Conservation (phyloP, 1,140 invertebrate species). For the Tetragnatha versicolor region DNA sequence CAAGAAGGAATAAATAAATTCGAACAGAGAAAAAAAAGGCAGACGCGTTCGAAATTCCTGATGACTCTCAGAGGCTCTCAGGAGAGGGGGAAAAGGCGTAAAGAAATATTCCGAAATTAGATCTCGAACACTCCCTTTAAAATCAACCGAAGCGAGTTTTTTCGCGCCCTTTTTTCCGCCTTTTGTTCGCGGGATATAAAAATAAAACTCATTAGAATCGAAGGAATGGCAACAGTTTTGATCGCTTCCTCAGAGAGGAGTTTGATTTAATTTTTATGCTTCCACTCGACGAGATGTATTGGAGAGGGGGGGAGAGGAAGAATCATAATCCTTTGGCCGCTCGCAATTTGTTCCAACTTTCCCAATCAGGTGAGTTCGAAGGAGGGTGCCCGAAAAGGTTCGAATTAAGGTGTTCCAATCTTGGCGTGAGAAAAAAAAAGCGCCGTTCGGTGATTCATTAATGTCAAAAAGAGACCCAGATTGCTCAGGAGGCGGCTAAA, state of each 20-base stretch:
- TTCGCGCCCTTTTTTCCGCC: not conserved
- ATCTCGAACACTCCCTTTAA: constrained; percentile 9
- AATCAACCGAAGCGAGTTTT: too few relatives aligned
- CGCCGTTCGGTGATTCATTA: constrained; percentile 47
- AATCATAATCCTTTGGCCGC: constrained; percentile 35
- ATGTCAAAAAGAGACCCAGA: constrained; percentile 45
- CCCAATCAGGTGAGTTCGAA: constrained; percentile 31
- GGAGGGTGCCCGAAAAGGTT: not conserved
- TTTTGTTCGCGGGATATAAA: too few relatives aligned
- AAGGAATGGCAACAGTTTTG: constrained; percentile 28
- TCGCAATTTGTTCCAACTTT: constrained; percentile 46
- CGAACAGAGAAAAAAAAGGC: not conserved
- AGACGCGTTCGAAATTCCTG: constrained; percentile 13
- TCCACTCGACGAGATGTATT: not conserved
- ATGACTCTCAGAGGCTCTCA: constrained; percentile 3
- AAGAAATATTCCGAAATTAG: constrained; percentile 27
- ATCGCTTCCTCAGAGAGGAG: constrained; percentile 13
- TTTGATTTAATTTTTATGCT: constrained; percentile 17
- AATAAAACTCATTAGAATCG: constrained; percentile 43
- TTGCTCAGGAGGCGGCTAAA: constrained; percentile 42
- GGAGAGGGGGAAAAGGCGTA: not conserved
- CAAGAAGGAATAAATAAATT: not conserved
- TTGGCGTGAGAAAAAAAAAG: not conserved
- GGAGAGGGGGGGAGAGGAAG: not conserved
- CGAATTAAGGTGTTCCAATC: constrained; percentile 51